Evolutionary conservation across 2,113 vertebrate genomes (phyloP).

Genomic region (Edolisoma coerulescens): DNA sequence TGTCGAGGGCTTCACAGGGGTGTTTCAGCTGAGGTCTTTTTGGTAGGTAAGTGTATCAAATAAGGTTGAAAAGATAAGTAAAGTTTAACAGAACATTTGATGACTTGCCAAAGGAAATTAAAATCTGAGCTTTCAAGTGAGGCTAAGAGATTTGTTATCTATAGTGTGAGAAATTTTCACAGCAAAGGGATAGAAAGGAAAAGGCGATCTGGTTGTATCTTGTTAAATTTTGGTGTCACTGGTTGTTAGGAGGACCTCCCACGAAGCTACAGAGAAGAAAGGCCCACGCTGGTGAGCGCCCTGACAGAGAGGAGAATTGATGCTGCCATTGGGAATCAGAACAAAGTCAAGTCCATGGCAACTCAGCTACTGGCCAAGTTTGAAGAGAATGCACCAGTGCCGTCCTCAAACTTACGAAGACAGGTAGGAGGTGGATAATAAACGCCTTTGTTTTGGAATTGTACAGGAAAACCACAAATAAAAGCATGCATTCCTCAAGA

Average conservation of each 20-base stretch:
- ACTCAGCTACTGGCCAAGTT: slow-evolving; percentile 97
- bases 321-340: slow-evolving; percentile 80
- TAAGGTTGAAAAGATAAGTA: not conserved
- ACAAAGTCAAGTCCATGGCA: slow-evolving; percentile 97
- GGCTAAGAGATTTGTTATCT: not conserved
- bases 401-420: slow-evolving; percentile 80
- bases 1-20: not conserved
- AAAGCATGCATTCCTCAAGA: not conserved
- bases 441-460: not conserved
- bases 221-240: not conserved
- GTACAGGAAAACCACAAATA: not conserved
- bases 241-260: slow-evolving; percentile 81
- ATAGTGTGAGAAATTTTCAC: not conserved
- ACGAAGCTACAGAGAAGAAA: slow-evolving; percentile 74
- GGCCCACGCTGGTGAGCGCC: slow-evolving; percentile 68
- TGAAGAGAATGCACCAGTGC: slow-evolving; percentile 88
- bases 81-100: not conserved
- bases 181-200: not conserved
- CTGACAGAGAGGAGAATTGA: slow-evolving; percentile 82
- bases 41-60: not conserved
- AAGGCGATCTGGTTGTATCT: not conserved
- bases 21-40: not conserved
- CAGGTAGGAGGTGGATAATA: slow-evolving; percentile 75
- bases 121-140: not conserved
- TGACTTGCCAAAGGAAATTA: not conserved